phyloP scores from a whole-genome alignment of 2,113 vertebrate species.

The Coturnix japonica region DNA sequence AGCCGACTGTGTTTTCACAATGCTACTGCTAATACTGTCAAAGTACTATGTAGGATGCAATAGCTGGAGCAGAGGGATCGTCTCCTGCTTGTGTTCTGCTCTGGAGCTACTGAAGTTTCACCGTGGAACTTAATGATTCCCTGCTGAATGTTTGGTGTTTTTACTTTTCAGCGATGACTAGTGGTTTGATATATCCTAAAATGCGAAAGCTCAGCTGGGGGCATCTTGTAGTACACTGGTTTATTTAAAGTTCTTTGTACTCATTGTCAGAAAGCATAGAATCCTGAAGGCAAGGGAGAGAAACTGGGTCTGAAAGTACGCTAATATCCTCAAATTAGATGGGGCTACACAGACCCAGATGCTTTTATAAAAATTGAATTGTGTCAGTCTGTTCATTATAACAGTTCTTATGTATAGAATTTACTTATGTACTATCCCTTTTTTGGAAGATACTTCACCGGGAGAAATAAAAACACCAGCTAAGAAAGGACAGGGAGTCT shows the following conservation, averaged over 20 bases:
- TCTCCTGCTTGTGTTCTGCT: slow-evolving; percentile 9
- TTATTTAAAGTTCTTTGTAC: not conserved
- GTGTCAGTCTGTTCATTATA: not conserved
- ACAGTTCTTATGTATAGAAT: not conserved
- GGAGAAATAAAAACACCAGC: not conserved
- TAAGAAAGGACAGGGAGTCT: not conserved
- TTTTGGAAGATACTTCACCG: not conserved
- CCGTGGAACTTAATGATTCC: not conserved
- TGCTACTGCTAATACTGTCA: not conserved
- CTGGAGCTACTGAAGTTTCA: not conserved
- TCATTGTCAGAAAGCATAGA: not conserved
- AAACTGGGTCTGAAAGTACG: not conserved
- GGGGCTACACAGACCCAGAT: not conserved
- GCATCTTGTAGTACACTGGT: not conserved
- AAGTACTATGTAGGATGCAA: not conserved
- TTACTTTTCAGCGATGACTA: not conserved
- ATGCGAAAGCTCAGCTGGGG: not conserved
- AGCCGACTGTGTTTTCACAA: slow-evolving; percentile 55
- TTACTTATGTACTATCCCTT: not conserved
- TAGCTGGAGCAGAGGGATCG: not conserved
- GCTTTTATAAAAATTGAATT: not conserved
- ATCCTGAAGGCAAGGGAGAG: not conserved
- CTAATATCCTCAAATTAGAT: not conserved
- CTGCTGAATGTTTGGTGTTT: slow-evolving; percentile 7
- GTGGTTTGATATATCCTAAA: not conserved